These are phyloP conservation scores for Tetranychus truncatus DNA, from an alignment of 2,888 invertebrate species.

Conservation along the genomic window DNA sequence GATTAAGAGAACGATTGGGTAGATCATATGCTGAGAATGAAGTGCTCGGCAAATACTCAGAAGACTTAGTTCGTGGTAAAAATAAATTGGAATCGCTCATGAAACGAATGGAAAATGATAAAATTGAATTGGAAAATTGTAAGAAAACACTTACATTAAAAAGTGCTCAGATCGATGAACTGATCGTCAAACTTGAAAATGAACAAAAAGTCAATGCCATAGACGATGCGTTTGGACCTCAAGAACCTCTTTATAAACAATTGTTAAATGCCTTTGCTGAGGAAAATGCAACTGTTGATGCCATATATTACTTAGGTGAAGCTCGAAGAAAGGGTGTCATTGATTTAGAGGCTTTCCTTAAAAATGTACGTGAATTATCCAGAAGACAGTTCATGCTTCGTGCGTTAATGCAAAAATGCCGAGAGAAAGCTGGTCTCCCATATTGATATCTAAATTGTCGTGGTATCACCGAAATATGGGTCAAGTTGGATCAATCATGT, in stretches of 20 bases:
- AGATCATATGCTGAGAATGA: slow-evolving; percentile 74
- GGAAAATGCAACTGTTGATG: slow-evolving; percentile 93
- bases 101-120: slow-evolving; percentile 41
- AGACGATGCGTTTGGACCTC: slow-evolving; percentile 89
- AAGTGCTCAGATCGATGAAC: slow-evolving; percentile 62
- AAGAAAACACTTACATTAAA: slow-evolving; percentile 49
- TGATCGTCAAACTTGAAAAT: slow-evolving; percentile 49
- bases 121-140: slow-evolving; percentile 29
- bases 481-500: no score
- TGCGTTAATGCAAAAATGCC: slow-evolving; percentile 87
- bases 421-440: slow-evolving; percentile 63
- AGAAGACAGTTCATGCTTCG: slow-evolving; percentile 86
- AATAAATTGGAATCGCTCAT: slow-evolving; percentile 59
- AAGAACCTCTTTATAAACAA: slow-evolving; percentile 84
- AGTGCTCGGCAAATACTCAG: slow-evolving; percentile 64
- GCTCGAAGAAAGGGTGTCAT: slow-evolving; percentile 76
- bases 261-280: slow-evolving; percentile 81
- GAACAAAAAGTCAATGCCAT: slow-evolving; percentile 62
- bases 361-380: slow-evolving; percentile 83
- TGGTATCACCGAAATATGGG: no score
- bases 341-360: slow-evolving; percentile 85
- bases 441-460: neutral
- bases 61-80: slow-evolving; percentile 64
- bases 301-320: slow-evolving; percentile 93
- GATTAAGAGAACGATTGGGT: slow-evolving; percentile 70